These are phyloP conservation scores for Xylocopa sonorina DNA, from an alignment of 1,140 invertebrate genomes.

Conservation along the genomic window DNA sequence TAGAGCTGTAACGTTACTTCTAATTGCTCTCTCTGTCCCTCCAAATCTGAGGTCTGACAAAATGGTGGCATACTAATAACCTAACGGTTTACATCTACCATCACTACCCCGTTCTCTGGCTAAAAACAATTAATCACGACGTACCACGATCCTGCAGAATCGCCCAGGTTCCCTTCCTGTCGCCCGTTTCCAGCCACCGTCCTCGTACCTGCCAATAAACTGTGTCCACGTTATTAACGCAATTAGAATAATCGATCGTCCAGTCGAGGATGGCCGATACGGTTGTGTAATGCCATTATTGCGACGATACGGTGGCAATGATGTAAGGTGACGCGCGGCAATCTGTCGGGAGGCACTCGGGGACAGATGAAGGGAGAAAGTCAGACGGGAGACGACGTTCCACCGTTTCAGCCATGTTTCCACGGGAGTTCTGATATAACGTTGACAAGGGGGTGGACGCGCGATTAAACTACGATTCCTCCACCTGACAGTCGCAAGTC, in stretches of 20 bases:
- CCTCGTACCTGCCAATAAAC: slow-evolving; percentile 30
- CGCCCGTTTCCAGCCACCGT: not conserved
- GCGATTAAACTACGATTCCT: slow-evolving; percentile 56
- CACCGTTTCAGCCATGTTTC: no score
- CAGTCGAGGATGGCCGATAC: not conserved
- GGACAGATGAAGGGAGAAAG: no score
- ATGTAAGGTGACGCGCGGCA: slow-evolving; percentile 45
- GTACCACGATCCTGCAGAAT: not conserved
- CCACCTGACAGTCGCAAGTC: not conserved
- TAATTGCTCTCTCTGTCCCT: not conserved
- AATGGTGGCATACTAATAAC: not conserved
- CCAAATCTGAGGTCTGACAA: not conserved
- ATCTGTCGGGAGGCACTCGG: slow-evolving; percentile 7
- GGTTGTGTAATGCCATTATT: slow-evolving; percentile 40
- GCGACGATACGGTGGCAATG: slow-evolving; percentile 35
- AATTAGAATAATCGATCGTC: slow-evolving; percentile 45
- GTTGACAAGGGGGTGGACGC: slow-evolving; percentile 9
- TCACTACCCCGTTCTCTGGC: not conserved
- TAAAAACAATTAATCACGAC: not conserved
- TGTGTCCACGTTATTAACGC: slow-evolving; percentile 31
- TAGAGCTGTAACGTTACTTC: no score
- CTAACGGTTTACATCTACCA: not conserved
- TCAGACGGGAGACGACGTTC: no score
- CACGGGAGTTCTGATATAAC: slow-evolving; percentile 31
- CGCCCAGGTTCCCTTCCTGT: not conserved